Evolutionary conservation across 2,797 vertebrate genomes (phyloP).

Genomic region (Pteropus rufus): DNA sequence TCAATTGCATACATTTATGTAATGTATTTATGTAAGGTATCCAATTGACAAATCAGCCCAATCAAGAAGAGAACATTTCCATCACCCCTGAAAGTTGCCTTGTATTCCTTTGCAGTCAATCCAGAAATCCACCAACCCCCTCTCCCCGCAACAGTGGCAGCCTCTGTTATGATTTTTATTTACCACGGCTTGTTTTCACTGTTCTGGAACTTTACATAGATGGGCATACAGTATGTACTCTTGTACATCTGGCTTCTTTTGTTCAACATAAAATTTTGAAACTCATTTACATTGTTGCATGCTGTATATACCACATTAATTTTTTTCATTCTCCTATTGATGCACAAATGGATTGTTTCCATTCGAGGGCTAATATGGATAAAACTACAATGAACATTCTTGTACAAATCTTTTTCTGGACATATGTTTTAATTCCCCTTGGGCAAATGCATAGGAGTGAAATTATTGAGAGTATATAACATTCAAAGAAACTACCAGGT

Average conservation of each 20-base stretch:
- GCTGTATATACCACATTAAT: not conserved
- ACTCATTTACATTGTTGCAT: not conserved
- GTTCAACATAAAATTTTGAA: not conserved
- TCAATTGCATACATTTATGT: not conserved
- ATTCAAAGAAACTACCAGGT: not conserved
- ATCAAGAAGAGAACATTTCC: not conserved
- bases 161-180: not conserved
- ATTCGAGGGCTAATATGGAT: not conserved
- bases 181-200: not conserved
- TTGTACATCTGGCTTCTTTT: not conserved
- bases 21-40: too few relatives aligned
- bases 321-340: not conserved
- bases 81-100: not conserved
- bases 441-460: not conserved
- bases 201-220: not conserved
- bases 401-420: not conserved
- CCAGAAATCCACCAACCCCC: not conserved
- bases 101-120: not conserved
- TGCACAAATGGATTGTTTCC: not conserved
- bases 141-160: not conserved
- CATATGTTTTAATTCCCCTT: not conserved
- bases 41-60: not conserved
- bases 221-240: not conserved
- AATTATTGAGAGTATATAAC: not conserved
- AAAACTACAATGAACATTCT: not conserved